A percentile compares a stretch with the other conserved stretches of the same genome.
Evolutionary conservation across 2,113 vertebrate genomes (phyloP).

Genomic region (Gorsachius goisagi): DNA sequence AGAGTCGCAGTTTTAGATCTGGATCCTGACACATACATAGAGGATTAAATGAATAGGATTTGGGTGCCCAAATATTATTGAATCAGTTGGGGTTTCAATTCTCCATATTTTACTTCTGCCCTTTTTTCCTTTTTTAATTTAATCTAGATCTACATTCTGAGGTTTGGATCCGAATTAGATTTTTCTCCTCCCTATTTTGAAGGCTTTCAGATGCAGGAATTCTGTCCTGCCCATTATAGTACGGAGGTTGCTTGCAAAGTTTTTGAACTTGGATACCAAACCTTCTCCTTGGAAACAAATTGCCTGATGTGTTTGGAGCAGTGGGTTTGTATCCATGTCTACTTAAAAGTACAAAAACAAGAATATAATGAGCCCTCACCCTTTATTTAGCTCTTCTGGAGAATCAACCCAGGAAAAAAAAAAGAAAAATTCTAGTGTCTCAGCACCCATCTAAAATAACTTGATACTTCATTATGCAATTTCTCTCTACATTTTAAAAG

Average conservation of each 20-base stretch:
- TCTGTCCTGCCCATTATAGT: background rate
- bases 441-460: background rate
- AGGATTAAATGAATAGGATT: background rate
- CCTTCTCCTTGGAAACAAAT: slow-evolving; percentile 41
- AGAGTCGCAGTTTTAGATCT: background rate
- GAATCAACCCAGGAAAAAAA: background rate
- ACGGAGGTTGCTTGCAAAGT: background rate
- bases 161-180: background rate
- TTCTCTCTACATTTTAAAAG: background rate
- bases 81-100: background rate
- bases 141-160: background rate
- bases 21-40: background rate
- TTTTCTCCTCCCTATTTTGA: background rate
- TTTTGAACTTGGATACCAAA: background rate
- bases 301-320: background rate
- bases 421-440: background rate
- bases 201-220: background rate
- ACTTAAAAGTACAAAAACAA: background rate
- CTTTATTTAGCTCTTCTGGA: slow-evolving; percentile 1
- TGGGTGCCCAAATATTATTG: background rate
- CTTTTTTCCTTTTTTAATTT: background rate
- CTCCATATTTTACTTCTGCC: background rate
- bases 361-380: background rate
- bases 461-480: background rate
- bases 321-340: background rate